Evolutionary conservation across 1,140 invertebrate species (phyloP).

Genomic region (Amyelois transitella): DNA sequence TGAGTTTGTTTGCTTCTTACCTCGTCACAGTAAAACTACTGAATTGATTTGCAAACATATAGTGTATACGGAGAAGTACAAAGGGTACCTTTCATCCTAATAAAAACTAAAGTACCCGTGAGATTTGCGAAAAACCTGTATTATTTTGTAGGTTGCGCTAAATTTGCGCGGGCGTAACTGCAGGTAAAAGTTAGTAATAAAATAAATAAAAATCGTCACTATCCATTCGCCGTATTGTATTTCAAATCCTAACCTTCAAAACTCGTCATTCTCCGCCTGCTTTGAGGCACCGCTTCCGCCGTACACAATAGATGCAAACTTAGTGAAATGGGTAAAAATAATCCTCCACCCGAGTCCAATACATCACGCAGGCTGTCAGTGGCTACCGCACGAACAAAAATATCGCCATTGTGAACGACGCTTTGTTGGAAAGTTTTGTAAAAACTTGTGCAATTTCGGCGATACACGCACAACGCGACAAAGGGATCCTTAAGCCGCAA

Average conservation of each 20-base stretch:
- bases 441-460: constrained; percentile 67
- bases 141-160: too few species aligned
- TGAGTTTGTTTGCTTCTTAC: too few species aligned
- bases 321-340: constrained; percentile 72
- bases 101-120: too few species aligned
- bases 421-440: constrained; percentile 62
- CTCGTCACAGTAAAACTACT: too few species aligned
- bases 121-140: too few species aligned
- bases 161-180: too few species aligned
- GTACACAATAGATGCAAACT: constrained; percentile 67
- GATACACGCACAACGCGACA: constrained; percentile 46
- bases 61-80: too few species aligned
- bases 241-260: constrained; percentile 40
- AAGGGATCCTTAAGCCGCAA: constrained; percentile 18
- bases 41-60: too few species aligned
- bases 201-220: background rate
- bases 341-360: constrained; percentile 62
- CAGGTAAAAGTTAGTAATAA: too few species aligned
- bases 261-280: constrained; percentile 45
- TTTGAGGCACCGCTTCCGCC: constrained; percentile 67
- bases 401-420: constrained; percentile 62
- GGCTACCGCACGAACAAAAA: constrained; percentile 70
- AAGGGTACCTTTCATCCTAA: too few species aligned
- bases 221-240: constrained; percentile 30
- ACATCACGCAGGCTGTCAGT: constrained; percentile 72